Conservation (phyloP, 2,888 invertebrate genomes). For the Strigamia crassipes region DNA sequence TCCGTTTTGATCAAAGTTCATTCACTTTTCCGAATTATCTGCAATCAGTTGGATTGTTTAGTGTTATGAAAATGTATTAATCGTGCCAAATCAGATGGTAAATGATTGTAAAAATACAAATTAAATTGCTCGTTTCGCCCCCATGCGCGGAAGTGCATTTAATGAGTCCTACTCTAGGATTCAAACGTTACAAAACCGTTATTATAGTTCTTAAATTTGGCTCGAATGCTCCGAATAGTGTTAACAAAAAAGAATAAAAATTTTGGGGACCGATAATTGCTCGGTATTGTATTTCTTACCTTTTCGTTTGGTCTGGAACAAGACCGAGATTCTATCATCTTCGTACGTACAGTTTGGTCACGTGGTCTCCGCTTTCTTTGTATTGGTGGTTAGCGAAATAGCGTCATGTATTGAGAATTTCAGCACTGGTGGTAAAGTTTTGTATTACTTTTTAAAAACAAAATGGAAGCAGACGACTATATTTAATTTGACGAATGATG, state of each 20-base stretch:
- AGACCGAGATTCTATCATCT: constrained; percentile 37
- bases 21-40: neutral
- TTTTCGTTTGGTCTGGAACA: constrained; percentile 33
- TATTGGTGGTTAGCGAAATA: neutral
- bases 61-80: neutral
- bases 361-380: neutral
- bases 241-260: neutral
- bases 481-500: too few species aligned
- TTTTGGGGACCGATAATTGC: neutral
- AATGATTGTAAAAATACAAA: neutral
- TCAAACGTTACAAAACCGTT: neutral
- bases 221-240: too few species aligned
- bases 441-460: neutral
- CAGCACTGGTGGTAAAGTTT: neutral
- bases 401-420: neutral
- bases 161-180: neutral
- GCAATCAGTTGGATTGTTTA: neutral
- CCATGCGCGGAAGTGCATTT: neutral
- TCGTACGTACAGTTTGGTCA: constrained; percentile 19
- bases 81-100: neutral
- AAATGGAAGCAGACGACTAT: constrained; percentile 3
- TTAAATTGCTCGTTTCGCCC: neutral
- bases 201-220: too few species aligned
- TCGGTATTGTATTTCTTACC: constrained; percentile 2
- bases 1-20: neutral